Evolutionary conservation across 2,797 vertebrate species (phyloP), one percentile per base, ranked within the genome.

Genomic region (Acrossocheilus wenchowensis): DNA sequence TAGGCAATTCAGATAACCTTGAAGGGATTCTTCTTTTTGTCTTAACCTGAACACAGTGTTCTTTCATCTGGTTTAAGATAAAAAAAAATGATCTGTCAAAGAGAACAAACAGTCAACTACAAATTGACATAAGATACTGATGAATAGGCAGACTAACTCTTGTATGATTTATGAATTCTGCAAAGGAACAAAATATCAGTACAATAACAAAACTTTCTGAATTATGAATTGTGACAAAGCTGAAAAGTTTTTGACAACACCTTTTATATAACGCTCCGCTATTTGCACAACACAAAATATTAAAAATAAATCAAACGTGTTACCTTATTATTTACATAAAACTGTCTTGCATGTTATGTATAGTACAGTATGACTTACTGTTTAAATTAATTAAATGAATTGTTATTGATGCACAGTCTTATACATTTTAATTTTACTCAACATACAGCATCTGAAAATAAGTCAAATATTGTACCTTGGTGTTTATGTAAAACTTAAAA

Each of bases 1-100:
- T 71, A 89, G 60, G n/a, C 71, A n/a, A 84, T 84, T 74, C 64
- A 83, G 45, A 83, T 52, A 81, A 54, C 78, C 80, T 74, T 89
- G 81, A 85, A 85, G 41, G 68, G 30, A 48, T 43, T 52, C 52
- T 79, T 62, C 52, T 77, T 86, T 83, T 78, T 52, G 48, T 85
- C 69, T 72, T 78, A 81, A 83, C 19, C 48, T 72, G 69, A 78
- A 82, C 81, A 69, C 34, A 86, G 30, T 57, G 21, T 34, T 48
- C 75, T 87, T 90, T 86, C 36, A 86, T 86, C 68, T 78, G 45
- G 48, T 30, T 80, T 66, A 80, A 78, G 50, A 72, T 72, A n/a
- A 83, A 88, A 89, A 68, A 45, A 66, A 2, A 26, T 26, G 0
- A 68, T 54, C 83, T 78, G 75, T 78, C 87, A 15, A 64, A 83